Evolutionary conservation across 2,888 invertebrate genomes (phyloP), one percentile per base, ranked within the genome.

Genomic region (Xanthostigma xanthostigma): DNA sequence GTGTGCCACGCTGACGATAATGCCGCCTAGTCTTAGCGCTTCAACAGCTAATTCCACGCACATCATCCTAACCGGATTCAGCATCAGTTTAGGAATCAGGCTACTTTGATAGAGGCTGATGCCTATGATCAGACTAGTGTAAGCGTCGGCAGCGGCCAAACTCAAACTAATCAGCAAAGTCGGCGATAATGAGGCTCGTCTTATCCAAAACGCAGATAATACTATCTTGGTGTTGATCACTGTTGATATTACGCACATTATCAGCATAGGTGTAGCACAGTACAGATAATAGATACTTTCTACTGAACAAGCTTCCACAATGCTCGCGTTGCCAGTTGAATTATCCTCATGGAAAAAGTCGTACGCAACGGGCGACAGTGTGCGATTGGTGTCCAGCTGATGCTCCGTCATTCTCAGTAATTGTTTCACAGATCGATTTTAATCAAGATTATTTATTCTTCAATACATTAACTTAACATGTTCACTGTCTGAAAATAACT

Each of bases 1-100:
- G 58, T 81, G 81, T 41, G 73, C 65, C 9, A 79, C 77, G 0
- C 79, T 77, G 14, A 77, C 74, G 41, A 79, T 70, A 48, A 81
- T 69, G 3, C 75, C 76, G 13, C 75, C 75, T 48, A 78, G 63
- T 49, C 80, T 60, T 49, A 69, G 59, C 34, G 67, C 65, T 57
- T 73, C 73, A n/a, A 72, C 52, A 12, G 59, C 57, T 46, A 65
- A 50, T 38, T 55, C 45, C 40, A 58, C 58, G 51, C 66, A 65
- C 33, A 27, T 27, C 8, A 12, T 43, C 36, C 10, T 8, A 48
- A 42, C 48, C 37, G 14, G 9, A 13, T 43, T 37, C 3, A 8
- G n/a, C n/a, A 43, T 37, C n/a, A 48, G 12, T 10, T 36, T 58
- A 1, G 72, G 72, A 36, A 76, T 60, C 37, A 70, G 66, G 53